These are phyloP conservation scores for Mormyrops boulengeri DNA, from an alignment of 2,797 vertebrate genomes.

Conservation along the genomic window DNA sequence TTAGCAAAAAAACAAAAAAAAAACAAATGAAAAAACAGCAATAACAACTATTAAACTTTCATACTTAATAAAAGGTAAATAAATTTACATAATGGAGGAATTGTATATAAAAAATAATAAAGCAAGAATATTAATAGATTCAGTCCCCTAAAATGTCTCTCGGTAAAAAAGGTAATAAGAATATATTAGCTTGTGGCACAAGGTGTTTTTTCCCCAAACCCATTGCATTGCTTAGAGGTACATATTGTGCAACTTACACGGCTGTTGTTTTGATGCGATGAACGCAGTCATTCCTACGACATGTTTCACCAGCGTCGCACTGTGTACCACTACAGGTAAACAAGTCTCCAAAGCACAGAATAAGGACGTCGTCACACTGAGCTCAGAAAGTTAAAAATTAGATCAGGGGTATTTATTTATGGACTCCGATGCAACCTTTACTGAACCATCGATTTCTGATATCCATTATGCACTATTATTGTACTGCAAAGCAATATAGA, in stretches of 20 bases:
- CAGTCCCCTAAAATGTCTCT: neutral
- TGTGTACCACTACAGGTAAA: neutral
- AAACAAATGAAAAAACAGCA: neutral
- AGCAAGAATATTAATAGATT: neutral
- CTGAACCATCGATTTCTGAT: neutral
- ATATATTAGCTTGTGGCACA: neutral
- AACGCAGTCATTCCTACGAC: neutral
- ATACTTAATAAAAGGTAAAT: neutral
- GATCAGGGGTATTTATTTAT: neutral
- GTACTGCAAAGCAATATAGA: neutral
- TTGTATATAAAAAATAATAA: neutral
- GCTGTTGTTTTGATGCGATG: neutral
- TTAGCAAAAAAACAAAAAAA: neutral
- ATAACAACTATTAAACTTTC: neutral
- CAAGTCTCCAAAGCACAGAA: neutral
- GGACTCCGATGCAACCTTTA: neutral
- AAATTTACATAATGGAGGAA: neutral
- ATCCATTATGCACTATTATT: neutral
- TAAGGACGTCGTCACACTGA: neutral
- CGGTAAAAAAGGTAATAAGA: neutral
- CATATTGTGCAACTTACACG: neutral
- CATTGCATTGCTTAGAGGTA: neutral
- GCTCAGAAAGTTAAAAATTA: neutral
- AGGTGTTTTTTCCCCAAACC: neutral
- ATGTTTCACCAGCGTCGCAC: neutral